Percentiles rank a stretch among this genome's conserved stretches.
Conservation (phyloP, 2,113 vertebrate genomes). For the Corythornis vintsioides region DNA sequence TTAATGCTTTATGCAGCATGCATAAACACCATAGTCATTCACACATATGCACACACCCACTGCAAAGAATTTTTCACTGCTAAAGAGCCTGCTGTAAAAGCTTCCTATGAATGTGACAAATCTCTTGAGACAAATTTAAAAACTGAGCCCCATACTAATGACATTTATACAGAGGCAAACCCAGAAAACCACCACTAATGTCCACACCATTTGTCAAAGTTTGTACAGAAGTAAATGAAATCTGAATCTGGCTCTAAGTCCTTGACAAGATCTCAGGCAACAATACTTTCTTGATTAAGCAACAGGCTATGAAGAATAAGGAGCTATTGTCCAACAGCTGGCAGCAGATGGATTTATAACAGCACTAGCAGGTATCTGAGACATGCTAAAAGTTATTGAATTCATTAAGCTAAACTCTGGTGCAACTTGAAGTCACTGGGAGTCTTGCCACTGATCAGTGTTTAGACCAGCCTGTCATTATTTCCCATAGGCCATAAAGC, state of each 20-base stretch:
- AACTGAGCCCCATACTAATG: neutral
- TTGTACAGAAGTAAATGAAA: conserved; percentile 29
- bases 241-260: conserved; percentile 27
- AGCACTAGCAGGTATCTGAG: conserved; percentile 6
- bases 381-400: conserved; percentile 48
- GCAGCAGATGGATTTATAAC: conserved; percentile 45
- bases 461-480: neutral
- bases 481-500: neutral
- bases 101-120: neutral
- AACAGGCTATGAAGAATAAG: conserved; percentile 20
- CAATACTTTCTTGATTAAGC: conserved; percentile 58
- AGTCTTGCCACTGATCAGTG: neutral
- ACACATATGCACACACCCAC: neutral
- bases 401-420: conserved; percentile 43
- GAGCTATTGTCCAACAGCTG: conserved; percentile 48
- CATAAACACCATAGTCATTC: conserved; percentile 9
- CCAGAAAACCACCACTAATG: neutral
- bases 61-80: neutral
- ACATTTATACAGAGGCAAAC: neutral
- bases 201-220: neutral
- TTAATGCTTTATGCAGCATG: conserved; percentile 18
- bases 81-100: neutral
- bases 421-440: conserved; percentile 14
- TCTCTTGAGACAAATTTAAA: conserved; percentile 7
- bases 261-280: conserved; percentile 50